Evolutionary conservation across 2,113 vertebrate species (phyloP).

Genomic region (Aramus guarauna): DNA sequence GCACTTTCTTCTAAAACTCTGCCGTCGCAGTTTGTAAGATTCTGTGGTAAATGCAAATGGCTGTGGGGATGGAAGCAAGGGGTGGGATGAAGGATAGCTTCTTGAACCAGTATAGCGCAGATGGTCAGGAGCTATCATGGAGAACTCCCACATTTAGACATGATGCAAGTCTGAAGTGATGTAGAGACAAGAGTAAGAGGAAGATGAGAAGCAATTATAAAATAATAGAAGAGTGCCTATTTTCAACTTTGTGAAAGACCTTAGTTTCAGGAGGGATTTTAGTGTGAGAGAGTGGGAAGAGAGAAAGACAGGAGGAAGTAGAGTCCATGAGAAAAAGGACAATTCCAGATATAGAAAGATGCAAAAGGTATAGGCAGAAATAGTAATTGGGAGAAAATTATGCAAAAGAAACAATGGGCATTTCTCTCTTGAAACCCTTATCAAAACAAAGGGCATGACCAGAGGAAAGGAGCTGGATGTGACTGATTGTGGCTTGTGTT

Average conservation of each 20-base stretch:
- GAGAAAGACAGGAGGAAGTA: neutral
- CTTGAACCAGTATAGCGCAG: neutral
- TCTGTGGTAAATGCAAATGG: neutral
- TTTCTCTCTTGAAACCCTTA: neutral
- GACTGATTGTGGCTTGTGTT: neutral
- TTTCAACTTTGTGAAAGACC: neutral
- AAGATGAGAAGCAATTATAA: neutral
- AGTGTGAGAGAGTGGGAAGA: rapidly evolving
- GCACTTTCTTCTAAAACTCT: neutral
- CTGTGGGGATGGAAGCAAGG: neutral
- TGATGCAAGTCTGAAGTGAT: neutral
- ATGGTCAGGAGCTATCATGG: neutral
- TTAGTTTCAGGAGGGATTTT: neutral
- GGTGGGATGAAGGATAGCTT: neutral
- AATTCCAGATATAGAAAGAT: neutral
- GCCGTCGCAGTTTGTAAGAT: neutral
- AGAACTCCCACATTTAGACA: neutral
- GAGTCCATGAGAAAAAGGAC: neutral
- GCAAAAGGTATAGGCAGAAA: neutral
- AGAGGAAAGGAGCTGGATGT: neutral
- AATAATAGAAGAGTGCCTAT: neutral
- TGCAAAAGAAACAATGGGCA: neutral
- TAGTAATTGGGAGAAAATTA: neutral
- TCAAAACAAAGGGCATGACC: neutral
- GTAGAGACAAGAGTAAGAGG: neutral